phyloP scores from a whole-genome alignment of 1,140 invertebrate genomes.

The Drosophila gunungcola region DNA sequence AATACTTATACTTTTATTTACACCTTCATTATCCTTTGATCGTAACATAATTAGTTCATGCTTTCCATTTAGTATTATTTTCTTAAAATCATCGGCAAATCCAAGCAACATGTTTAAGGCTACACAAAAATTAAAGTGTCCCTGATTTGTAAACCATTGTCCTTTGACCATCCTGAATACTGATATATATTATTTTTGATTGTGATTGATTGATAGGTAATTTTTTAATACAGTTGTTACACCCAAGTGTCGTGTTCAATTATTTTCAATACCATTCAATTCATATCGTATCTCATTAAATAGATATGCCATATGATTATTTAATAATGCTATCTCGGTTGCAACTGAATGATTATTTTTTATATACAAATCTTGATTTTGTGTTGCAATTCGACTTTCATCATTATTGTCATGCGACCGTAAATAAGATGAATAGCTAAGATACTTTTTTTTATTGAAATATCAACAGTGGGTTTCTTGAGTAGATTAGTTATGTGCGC shows the following conservation, averaged over 20 bases:
- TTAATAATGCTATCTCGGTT: neutral
- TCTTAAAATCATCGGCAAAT: too few species aligned
- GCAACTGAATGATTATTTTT: neutral
- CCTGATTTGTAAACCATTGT: neutral
- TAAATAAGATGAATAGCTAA: too few species aligned
- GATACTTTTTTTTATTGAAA: too few species aligned
- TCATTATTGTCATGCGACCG: conserved; percentile 12
- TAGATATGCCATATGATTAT: neutral
- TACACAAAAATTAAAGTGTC: too few species aligned
- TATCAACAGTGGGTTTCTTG: too few species aligned
- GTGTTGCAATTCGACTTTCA: conserved; percentile 18
- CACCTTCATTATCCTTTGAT: too few species aligned
- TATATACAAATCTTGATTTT: conserved; percentile 61
- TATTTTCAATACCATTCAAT: neutral
- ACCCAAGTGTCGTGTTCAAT: neutral
- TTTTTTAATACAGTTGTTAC: conserved; percentile 2
- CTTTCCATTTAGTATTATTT: neutral
- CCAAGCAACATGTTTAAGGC: too few species aligned
- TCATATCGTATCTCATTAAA: too few species aligned
- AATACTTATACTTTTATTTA: too few species aligned
- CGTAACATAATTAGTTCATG: too few species aligned
- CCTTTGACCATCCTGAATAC: neutral
- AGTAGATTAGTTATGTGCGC: too few species aligned
- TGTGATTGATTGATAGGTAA: neutral
- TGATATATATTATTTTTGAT: too few species aligned